Base-by-base conservation (phyloP, 2,888 invertebrate genomes). In the Eucera pruinosa region DNA sequence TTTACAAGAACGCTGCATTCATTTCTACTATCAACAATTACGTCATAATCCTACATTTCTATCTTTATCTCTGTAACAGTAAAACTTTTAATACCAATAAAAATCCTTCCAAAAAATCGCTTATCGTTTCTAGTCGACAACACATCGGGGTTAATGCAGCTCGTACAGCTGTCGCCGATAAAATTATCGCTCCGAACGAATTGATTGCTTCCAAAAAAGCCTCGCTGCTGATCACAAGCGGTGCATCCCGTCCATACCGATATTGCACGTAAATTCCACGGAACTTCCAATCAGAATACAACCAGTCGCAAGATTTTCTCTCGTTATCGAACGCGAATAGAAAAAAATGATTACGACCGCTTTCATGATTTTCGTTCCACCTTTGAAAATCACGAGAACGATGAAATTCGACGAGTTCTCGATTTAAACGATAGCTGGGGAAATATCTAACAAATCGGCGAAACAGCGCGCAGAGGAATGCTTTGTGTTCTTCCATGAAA, bases 141-240 rank as follows among this genome's bases (percentile, higher is more conserved):
- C 20, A 15, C 36, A 43, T 18, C 20, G 15, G 11, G n/a, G 2
- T 60, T 48, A 43, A 36, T 60, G 69, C 55, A 41, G 50, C 25
- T n/a, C 41, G 55, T 18, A 15, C 48, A 57, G 54, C 62, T 69
- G 62, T 36, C 58, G 47, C 54, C 66, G 73, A 82, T 69, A 82
- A 82, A 82, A 79, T 78, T 69, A 64, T 70, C 66, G 45, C 60
- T 9, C 9, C 27, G n/a, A 18, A 41, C 23, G 45, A 45, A 75
- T 71, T 50, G 67, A 68, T 58, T 47, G 58, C 41, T 9, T 39
- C 30, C 20, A 15, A 48, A 60, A 76, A 75, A 75, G 50, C 36
- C 36, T 43, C 45, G 30, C 23, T 41, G 20, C 41, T 66, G 74
- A 66, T 70, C 79, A 66, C 65, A 55, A 36, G 43, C 41, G 41